Evolutionary conservation across 2,888 invertebrate species (phyloP).

Genomic region (Bombylius discolor): DNA sequence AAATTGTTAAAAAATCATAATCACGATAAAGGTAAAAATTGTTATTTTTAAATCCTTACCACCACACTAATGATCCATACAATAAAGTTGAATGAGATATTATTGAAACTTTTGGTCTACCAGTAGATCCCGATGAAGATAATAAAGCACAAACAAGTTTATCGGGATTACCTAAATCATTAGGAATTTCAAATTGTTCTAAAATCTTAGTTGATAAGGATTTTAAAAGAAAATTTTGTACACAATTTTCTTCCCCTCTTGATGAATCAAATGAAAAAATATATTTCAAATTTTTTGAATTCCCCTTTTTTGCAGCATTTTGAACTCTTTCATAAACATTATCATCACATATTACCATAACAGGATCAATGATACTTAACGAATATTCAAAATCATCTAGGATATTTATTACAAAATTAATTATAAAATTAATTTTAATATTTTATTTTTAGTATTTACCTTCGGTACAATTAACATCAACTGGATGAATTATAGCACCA

Average conservation of each 20-base stretch:
- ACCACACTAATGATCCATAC: not conserved
- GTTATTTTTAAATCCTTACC: not conserved
- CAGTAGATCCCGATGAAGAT: slow-evolving; percentile 2
- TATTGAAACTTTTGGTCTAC: slow-evolving; percentile 3
- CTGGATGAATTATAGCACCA: not conserved
- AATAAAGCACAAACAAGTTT: not conserved
- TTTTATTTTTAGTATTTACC: not conserved
- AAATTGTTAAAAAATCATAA: too few species aligned
- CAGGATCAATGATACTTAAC: not conserved
- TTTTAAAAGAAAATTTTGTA: not conserved
- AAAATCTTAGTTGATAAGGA: not conserved
- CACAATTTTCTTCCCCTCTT: not conserved
- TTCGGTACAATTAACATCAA: slow-evolving; percentile 2
- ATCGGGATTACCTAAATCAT: not conserved
- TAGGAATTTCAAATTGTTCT: not conserved
- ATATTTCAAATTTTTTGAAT: not conserved
- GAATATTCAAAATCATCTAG: slow-evolving; percentile 1
- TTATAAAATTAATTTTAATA: not conserved
- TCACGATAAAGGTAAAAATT: not conserved
- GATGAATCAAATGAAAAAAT: not conserved
- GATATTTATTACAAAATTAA: not conserved
- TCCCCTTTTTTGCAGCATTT: not conserved
- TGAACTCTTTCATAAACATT: not conserved
- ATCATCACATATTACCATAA: not conserved
- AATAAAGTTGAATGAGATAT: not conserved